These are phyloP conservation scores for Sylvilagus floridanus DNA, from an alignment of 2,797 vertebrate species.

Conservation along the genomic window DNA sequence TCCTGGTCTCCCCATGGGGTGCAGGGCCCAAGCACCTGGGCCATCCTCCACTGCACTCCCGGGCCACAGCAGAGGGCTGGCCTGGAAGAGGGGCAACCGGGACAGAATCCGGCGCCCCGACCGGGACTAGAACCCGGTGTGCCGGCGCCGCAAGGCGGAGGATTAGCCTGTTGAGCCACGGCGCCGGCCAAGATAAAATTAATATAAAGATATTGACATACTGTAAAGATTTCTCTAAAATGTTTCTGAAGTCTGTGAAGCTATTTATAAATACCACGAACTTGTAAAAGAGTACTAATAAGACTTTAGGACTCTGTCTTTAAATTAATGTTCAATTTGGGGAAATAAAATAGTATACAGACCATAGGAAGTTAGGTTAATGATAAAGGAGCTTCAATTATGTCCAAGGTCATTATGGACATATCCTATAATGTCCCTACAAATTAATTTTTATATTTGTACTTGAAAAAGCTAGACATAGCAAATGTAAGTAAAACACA, in stretches of 20 bases:
- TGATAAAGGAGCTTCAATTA: not conserved
- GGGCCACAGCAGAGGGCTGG: too few species aligned
- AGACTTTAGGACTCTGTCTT: not conserved
- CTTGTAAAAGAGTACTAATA: not conserved
- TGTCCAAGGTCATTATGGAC: not conserved
- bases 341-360: not conserved
- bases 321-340: not conserved
- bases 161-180: too few species aligned
- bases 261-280: not conserved
- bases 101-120: too few species aligned
- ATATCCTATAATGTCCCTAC: not conserved
- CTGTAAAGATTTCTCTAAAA: not conserved
- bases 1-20: too few species aligned
- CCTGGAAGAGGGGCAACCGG: too few species aligned
- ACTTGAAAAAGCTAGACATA: conserved; percentile 11
- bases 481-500: not conserved
- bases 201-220: not conserved
- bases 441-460: not conserved
- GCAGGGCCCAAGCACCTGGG: too few species aligned
- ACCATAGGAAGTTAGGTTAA: not conserved
- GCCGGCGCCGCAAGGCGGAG: too few species aligned
- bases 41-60: too few species aligned
- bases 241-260: not conserved
- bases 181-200: not conserved
- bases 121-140: too few species aligned